A percentile compares a stretch with the other conserved stretches of the same genome.
Evolutionary conservation across 1,140 invertebrate genomes (phyloP).

Genomic region (Parapsyche elsis): DNA sequence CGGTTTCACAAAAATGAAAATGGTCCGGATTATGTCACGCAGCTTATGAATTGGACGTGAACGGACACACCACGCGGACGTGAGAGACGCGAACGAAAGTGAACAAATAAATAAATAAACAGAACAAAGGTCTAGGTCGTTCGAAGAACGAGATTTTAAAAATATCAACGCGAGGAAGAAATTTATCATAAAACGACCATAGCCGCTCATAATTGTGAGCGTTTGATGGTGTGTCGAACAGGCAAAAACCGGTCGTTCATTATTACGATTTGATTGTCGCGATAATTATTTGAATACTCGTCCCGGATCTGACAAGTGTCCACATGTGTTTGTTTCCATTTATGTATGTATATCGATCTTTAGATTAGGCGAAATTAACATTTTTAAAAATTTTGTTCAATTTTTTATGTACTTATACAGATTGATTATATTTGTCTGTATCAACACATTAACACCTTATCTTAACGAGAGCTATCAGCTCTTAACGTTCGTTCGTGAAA

Average conservation of each 20-base stretch:
- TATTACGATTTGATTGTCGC: conserved; percentile 6
- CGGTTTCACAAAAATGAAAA: background rate
- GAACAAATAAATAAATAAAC: background rate
- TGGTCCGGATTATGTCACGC: background rate
- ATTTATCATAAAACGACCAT: background rate
- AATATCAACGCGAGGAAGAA: background rate
- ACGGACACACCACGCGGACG: background rate
- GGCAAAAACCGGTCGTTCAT: conserved; percentile 12
- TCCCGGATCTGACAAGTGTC: conserved; percentile 5
- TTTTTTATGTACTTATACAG: too few species aligned
- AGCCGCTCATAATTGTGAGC: background rate
- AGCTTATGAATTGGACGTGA: background rate
- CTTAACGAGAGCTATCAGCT: too few species aligned
- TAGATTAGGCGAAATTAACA: background rate
- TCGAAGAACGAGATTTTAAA: background rate
- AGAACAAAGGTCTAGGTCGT: background rate
- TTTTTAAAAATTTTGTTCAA: too few species aligned
- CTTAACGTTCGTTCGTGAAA: too few species aligned
- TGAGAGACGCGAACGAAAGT: background rate
- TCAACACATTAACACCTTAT: too few species aligned
- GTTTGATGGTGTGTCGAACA: background rate
- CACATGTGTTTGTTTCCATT: background rate
- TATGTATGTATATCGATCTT: background rate
- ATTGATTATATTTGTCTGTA: too few species aligned
- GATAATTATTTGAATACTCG: conserved; percentile 33